Evolutionary conservation across 2,797 vertebrate species (phyloP).

Genomic region (Nothura maculosa): DNA sequence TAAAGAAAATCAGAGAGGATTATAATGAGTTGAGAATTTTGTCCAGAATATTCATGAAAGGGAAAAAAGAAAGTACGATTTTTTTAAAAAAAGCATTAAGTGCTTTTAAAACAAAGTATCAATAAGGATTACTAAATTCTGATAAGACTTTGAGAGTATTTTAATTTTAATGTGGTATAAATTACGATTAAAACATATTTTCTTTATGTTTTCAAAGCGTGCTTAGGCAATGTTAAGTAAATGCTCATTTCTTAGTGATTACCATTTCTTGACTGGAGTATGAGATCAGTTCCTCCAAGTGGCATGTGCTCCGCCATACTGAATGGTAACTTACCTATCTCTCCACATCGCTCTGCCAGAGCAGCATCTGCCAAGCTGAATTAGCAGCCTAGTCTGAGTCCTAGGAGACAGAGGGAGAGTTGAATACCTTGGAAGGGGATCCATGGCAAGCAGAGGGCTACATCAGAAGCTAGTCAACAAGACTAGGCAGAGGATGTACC

Average conservation of each 20-base stretch:
- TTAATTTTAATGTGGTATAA: background rate
- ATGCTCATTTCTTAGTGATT: background rate
- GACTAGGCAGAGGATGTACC: background rate
- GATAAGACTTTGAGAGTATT: background rate
- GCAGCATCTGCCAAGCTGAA: background rate
- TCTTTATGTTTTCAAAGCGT: background rate
- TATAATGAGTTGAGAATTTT: background rate
- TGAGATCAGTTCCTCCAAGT: rapidly evolving
- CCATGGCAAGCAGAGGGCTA: background rate
- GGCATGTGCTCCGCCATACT: too few species aligned
- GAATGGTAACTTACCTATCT: background rate
- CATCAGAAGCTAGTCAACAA: background rate
- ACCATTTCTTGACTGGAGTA: background rate
- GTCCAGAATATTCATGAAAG: background rate
- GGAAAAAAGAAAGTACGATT: background rate
- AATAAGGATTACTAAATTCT: background rate
- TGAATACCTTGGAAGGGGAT: background rate
- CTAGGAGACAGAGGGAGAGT: background rate
- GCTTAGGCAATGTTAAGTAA: background rate
- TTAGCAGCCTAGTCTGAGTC: background rate
- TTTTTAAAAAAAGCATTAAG: rapidly evolving
- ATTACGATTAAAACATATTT: background rate
- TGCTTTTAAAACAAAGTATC: background rate
- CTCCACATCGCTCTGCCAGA: background rate
- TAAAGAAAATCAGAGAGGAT: background rate